Percentiles rank a stretch among this genome's conserved stretches.
These are phyloP conservation scores for Malurus splendens DNA, from an alignment of 2,797 vertebrate species.

Conservation along the genomic window DNA sequence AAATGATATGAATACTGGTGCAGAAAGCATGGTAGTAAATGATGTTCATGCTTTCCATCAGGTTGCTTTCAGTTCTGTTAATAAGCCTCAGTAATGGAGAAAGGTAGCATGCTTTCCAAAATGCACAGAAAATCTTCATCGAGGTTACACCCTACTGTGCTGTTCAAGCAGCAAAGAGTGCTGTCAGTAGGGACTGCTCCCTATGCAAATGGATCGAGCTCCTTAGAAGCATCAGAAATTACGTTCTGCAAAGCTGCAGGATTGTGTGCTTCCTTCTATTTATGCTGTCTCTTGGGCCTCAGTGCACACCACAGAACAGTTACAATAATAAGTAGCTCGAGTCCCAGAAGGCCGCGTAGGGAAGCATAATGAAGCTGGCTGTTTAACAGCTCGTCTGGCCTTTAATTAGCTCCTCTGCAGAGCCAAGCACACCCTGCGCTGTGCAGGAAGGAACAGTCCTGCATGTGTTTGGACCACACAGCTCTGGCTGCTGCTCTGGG, in stretches of 20 bases:
- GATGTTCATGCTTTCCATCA: neutral
- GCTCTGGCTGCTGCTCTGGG: neutral
- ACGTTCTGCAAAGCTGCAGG: neutral
- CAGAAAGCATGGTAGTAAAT: neutral
- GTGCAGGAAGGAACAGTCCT: neutral
- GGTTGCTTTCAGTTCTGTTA: neutral
- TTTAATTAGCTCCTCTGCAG: neutral
- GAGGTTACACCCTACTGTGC: neutral
- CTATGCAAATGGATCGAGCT: neutral
- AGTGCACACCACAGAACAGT: neutral
- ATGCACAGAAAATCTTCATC: neutral
- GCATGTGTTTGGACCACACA: fast-evolving
- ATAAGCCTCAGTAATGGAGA: neutral
- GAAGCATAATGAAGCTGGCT: neutral
- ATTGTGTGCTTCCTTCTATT: neutral
- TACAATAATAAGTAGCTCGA: neutral
- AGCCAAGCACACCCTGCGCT: neutral
- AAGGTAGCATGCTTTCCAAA: neutral
- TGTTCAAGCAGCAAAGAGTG: neutral
- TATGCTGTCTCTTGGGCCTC: neutral
- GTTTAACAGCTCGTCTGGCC: neutral
- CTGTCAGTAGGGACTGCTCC: neutral
- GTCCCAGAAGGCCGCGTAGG: neutral
- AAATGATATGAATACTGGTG: neutral
- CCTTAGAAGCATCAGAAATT: neutral